Conservation (phyloP, 2,888 invertebrate species). For the Eulithis prunata region DNA sequence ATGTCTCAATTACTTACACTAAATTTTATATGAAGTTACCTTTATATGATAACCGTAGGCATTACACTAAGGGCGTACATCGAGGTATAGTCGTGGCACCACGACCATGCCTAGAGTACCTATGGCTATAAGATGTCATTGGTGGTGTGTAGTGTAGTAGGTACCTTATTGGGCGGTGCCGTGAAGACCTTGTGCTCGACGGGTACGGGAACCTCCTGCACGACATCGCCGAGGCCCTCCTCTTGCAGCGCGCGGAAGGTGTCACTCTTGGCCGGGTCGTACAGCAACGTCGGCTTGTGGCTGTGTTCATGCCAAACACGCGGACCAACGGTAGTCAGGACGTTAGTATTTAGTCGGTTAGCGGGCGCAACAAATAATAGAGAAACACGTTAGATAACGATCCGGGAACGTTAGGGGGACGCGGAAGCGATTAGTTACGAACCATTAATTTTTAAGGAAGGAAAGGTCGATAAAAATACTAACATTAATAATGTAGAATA, state of each 20-base stretch:
- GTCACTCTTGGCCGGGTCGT: conserved; percentile 95
- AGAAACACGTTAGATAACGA: conserved; percentile 69
- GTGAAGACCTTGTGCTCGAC: conserved; percentile 91
- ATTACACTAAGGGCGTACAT: too few relatives aligned
- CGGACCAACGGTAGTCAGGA: conserved; percentile 54
- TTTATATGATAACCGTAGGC: too few relatives aligned
- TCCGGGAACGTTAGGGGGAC: conserved; percentile 59
- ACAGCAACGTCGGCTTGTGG: conserved; percentile 89
- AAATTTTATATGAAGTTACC: too few relatives aligned
- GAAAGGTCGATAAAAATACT: conserved; percentile 94
- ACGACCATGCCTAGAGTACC: too few relatives aligned
- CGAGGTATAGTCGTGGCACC: too few relatives aligned
- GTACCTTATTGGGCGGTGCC: conserved; percentile 86
- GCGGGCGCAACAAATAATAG: conserved; percentile 76
- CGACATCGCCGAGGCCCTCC: conserved; percentile 86
- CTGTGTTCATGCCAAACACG: conserved; percentile 59
- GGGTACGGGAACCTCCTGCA: conserved; percentile 89
- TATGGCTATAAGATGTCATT: too few relatives aligned
- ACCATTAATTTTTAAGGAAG: conserved; percentile 87
- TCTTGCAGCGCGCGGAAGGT: conserved; percentile 95
- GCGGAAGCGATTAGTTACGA: conserved; percentile 48
- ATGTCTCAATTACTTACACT: too few relatives aligned
- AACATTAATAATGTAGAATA: conserved; percentile 83
- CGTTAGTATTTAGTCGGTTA: conserved; percentile 82
- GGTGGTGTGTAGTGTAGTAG: too few relatives aligned